These are phyloP conservation scores for Chelonoidis abingdonii DNA, from an alignment of 2,113 vertebrate genomes.

Conservation along the genomic window DNA sequence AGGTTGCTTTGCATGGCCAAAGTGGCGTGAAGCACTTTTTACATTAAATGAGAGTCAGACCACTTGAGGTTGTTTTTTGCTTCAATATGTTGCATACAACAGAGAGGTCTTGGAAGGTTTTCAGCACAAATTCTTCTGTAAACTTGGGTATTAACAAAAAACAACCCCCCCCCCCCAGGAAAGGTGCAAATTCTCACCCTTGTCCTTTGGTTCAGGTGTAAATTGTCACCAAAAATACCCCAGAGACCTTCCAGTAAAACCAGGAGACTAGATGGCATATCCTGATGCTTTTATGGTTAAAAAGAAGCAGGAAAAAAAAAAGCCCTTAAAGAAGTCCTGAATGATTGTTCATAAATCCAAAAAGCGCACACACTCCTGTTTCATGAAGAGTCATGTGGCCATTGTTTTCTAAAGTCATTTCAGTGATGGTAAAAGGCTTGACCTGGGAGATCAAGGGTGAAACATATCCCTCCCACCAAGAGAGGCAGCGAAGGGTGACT, in stretches of 20 bases:
- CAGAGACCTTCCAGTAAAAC: not conserved
- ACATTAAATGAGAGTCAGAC: constrained; percentile 18
- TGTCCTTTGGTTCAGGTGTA: not conserved
- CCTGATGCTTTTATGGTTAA: not conserved
- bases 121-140: not conserved
- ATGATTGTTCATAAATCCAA: not conserved
- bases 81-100: not conserved
- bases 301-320: not conserved
- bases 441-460: not conserved
- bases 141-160: not conserved
- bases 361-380: not conserved
- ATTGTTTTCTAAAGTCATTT: not conserved
- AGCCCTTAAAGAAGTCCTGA: not conserved
- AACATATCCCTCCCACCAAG: not conserved
- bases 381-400: not conserved
- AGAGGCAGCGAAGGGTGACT: not conserved
- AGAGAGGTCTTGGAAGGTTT: not conserved
- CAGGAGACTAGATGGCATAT: not conserved
- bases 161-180: not conserved
- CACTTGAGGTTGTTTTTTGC: not conserved
- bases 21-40: not conserved
- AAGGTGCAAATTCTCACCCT: not conserved
- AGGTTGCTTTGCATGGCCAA: not conserved
- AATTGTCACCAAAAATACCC: not conserved
- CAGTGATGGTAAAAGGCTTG: not conserved